Evolutionary conservation across 2,113 vertebrate species (phyloP).

Genomic region (Gallinago jamesoni): DNA sequence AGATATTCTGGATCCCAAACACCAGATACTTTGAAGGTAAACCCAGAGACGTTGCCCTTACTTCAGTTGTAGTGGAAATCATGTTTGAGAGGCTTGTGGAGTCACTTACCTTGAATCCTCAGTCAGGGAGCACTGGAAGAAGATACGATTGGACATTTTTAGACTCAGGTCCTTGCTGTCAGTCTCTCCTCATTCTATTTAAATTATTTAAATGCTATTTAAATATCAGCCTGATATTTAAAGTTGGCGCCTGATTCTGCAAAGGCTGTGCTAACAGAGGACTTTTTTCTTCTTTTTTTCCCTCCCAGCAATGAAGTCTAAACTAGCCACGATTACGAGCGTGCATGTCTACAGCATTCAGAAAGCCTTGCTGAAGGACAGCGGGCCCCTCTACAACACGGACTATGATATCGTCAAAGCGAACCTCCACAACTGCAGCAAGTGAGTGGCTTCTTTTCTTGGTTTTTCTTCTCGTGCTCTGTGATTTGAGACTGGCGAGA

Average conservation of each 20-base stretch:
- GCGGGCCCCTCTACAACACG: slow-evolving; percentile 89
- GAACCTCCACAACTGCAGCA: slow-evolving; percentile 90
- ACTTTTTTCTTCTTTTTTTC: neutral
- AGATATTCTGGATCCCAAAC: neutral
- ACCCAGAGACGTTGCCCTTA: neutral
- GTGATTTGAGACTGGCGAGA: neutral
- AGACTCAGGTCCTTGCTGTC: neutral
- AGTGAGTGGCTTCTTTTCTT: slow-evolving; percentile 66
- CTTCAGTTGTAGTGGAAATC: neutral
- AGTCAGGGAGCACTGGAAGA: rapidly evolving
- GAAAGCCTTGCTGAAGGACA: slow-evolving; percentile 92
- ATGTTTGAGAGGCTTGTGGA: neutral
- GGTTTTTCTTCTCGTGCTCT: rapidly evolving
- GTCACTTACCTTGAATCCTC: neutral
- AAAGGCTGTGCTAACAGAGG: slow-evolving; percentile 57
- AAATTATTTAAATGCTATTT: too few species aligned
- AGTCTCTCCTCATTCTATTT: neutral
- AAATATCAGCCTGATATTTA: neutral
- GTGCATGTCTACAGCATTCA: slow-evolving; percentile 96
- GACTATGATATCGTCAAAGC: slow-evolving; percentile 94
- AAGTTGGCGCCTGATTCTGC: neutral
- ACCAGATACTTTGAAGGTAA: neutral
- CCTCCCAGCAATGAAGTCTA: slow-evolving; percentile 84
- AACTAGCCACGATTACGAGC: slow-evolving; percentile 82
- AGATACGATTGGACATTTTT: neutral